Percentiles rank a stretch among this genome's conserved stretches.
Conservation (phyloP, 2,888 invertebrate genomes). For the Campaea margaritaria region DNA sequence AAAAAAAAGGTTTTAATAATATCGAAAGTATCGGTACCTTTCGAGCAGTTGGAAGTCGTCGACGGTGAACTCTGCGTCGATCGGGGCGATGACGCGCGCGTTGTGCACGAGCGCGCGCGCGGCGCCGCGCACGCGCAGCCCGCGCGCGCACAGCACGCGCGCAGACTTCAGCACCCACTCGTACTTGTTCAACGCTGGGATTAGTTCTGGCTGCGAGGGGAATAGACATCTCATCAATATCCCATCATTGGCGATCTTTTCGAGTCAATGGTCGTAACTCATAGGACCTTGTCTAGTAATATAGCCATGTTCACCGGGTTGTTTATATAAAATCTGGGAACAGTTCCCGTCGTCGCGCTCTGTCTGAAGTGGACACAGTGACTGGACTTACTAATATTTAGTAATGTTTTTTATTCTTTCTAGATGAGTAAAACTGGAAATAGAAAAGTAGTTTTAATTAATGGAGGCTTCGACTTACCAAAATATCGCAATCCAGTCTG, state of each 20-base stretch:
- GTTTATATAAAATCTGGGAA: too few relatives aligned
- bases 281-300: too few relatives aligned
- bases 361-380: too few relatives aligned
- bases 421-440: not conserved
- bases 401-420: too few relatives aligned
- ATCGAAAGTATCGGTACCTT: slow-evolving; percentile 71
- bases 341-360: too few relatives aligned
- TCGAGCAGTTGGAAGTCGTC: slow-evolving; percentile 97
- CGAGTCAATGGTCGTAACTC: too few relatives aligned
- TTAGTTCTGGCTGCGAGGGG: slow-evolving; percentile 72
- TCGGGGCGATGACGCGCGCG: slow-evolving; percentile 94
- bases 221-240: too few relatives aligned
- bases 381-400: too few relatives aligned
- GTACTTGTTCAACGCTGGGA: slow-evolving; percentile 84
- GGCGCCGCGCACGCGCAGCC: slow-evolving; percentile 88
- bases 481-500: slow-evolving; percentile 82
- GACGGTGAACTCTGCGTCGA: slow-evolving; percentile 91
- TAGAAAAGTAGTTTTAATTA: not conserved
- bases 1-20: too few relatives aligned
- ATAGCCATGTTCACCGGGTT: too few relatives aligned
- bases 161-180: slow-evolving; percentile 88
- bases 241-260: too few relatives aligned
- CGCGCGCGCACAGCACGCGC: slow-evolving; percentile 88
- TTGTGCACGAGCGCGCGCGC: slow-evolving; percentile 93
- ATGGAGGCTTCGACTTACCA: slow-evolving; percentile 70